A percentile compares a stretch with the other conserved stretches of the same genome.
phyloP scores from a whole-genome alignment of 2,113 vertebrate genomes.

The Mus pahari region DNA sequence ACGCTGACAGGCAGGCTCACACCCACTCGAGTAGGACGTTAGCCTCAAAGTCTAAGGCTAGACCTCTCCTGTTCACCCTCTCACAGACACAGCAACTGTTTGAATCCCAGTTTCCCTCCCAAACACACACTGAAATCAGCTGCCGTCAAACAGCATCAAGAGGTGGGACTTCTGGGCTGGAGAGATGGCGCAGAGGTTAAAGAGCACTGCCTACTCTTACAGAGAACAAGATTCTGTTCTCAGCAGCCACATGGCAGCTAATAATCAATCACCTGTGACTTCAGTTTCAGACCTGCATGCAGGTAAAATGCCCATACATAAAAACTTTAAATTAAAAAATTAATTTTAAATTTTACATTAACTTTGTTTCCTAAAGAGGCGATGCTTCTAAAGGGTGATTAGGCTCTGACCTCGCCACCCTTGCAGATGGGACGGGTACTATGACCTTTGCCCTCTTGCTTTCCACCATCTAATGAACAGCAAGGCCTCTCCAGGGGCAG shows the following conservation, averaged over 20 bases:
- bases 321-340: no score
- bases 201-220: not conserved
- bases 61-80: not conserved
- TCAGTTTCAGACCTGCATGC: not conserved
- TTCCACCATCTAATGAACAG: not conserved
- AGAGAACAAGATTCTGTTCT: not conserved
- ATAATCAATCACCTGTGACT: not conserved
- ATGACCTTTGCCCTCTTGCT: not conserved
- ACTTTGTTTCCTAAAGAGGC: not conserved
- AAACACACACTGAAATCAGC: not conserved
- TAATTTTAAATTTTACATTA: not conserved
- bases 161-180: not conserved
- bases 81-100: not conserved
- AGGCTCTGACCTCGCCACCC: not conserved
- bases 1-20: not conserved
- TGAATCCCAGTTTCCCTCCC: not conserved
- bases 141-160: not conserved
- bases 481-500: not conserved
- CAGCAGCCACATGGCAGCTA: not conserved
- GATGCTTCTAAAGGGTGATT: not conserved
- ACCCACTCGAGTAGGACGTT: not conserved
- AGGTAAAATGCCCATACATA: not conserved
- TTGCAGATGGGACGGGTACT: not conserved
- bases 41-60: not conserved
- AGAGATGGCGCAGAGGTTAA: not conserved